Conservation (phyloP, 2,113 vertebrate species). For the Papio anubis region DNA sequence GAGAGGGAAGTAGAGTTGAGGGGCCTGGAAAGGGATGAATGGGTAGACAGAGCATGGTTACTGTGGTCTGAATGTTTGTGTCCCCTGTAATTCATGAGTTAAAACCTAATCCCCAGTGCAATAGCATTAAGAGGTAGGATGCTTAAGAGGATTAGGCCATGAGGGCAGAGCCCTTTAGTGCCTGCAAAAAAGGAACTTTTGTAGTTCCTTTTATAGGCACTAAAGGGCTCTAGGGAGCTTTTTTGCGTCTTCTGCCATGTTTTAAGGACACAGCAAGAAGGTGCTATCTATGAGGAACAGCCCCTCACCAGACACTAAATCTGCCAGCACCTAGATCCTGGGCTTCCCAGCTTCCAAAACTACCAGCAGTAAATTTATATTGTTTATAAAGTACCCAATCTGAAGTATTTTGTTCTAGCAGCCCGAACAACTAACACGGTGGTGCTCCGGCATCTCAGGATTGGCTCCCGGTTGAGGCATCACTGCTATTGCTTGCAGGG, state of each 20-base stretch:
- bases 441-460: neutral
- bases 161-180: neutral
- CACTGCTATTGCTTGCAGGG: neutral
- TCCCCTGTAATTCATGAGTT: too few relatives aligned
- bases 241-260: neutral
- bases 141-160: too few relatives aligned
- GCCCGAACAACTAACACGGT: too few relatives aligned
- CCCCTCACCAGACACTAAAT: neutral
- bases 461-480: rapidly evolving
- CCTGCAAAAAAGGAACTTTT: too few relatives aligned
- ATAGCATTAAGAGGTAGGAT: neutral
- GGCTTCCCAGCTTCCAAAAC: neutral
- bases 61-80: neutral
- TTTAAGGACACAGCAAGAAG: neutral
- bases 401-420: neutral
- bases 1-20: neutral
- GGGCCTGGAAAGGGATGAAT: neutral
- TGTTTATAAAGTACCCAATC: neutral
- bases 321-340: neutral
- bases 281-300: neutral
- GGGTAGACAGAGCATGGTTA: neutral
- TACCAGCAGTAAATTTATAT: neutral
- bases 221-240: too few relatives aligned
- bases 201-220: too few relatives aligned
- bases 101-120: neutral